phyloP scores from a whole-genome alignment of 2,797 vertebrate species.

The Anas bernieri region DNA sequence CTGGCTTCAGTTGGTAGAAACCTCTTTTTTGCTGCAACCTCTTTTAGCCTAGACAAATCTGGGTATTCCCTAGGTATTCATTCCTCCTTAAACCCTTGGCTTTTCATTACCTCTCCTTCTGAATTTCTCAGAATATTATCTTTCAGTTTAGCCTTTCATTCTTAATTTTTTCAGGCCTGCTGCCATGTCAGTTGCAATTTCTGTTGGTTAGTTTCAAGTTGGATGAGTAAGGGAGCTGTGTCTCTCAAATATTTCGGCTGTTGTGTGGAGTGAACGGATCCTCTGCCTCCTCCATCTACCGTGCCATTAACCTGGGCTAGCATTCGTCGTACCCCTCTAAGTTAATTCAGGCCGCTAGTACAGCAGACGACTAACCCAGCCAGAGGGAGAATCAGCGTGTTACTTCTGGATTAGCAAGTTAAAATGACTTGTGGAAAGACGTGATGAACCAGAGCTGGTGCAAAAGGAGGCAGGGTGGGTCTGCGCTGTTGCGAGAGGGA shows the following conservation, averaged over 20 bases:
- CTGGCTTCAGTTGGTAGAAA: not conserved
- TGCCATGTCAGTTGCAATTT: not conserved
- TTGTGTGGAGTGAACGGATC: not conserved
- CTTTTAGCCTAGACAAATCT: not conserved
- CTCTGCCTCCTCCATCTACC: not conserved
- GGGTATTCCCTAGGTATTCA: not conserved
- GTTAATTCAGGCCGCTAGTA: too few species aligned
- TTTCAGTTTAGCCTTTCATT: not conserved
- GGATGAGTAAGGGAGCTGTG: not conserved
- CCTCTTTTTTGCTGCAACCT: not conserved
- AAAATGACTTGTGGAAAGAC: not conserved
- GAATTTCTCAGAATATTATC: not conserved
- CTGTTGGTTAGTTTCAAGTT: not conserved
- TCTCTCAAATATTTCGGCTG: not conserved
- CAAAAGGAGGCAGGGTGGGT: not conserved
- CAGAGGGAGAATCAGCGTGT: too few species aligned
- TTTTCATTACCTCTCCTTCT: not conserved
- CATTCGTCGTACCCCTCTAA: too few species aligned
- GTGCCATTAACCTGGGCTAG: too few species aligned
- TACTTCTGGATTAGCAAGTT: too few species aligned
- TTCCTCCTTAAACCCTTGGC: not conserved
- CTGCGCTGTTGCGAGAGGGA: not conserved
- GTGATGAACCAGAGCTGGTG: not conserved
- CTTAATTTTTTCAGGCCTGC: not conserved
- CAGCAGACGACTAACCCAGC: too few species aligned